Evolutionary conservation across 2,888 invertebrate species (phyloP).

Genomic region (Lasioglossum leucozonium): DNA sequence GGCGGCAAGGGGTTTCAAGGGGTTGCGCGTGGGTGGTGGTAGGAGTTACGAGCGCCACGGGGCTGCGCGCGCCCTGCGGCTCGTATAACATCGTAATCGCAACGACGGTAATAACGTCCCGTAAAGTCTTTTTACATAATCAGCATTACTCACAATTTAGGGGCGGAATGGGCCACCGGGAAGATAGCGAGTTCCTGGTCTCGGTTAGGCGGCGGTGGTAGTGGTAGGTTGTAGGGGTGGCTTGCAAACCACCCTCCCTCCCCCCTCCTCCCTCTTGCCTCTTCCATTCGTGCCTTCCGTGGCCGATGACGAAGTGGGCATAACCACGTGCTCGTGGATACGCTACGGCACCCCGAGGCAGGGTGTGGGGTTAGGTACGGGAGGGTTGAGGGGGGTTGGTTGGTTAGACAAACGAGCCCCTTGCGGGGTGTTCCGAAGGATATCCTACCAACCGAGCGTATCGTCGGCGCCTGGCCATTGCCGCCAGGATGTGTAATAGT

Average conservation of each 20-base stretch:
- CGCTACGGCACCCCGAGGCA: constrained; percentile 23
- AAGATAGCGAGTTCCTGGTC: constrained; percentile 47
- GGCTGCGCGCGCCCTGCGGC: constrained; percentile 70
- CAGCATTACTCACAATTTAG: constrained; percentile 80
- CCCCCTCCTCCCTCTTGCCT: constrained; percentile 38
- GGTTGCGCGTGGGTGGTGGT: background rate
- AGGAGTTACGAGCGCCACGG: constrained; percentile 73
- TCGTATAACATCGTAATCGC: constrained; percentile 81
- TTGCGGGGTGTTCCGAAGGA: constrained; percentile 82
- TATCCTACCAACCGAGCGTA: constrained; percentile 79
- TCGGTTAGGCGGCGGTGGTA: constrained; percentile 2
- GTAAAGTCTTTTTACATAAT: constrained; percentile 80
- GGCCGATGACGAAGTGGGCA: constrained; percentile 77
- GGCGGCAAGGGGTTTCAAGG: background rate
- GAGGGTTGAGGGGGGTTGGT: constrained; percentile 67
- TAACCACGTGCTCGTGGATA: constrained; percentile 75
- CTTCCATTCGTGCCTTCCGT: constrained; percentile 62
- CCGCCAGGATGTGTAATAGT: constrained; percentile 78
- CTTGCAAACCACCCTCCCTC: constrained; percentile 54
- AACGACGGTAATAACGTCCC: constrained; percentile 78
- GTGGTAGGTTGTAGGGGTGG: constrained; percentile 63
- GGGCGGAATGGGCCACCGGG: constrained; percentile 67
- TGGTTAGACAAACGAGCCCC: constrained; percentile 82
- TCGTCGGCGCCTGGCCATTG: constrained; percentile 75
- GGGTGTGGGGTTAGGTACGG: background rate